Evolutionary conservation across 2,797 vertebrate genomes (phyloP).

Genomic region (Balearica regulorum): DNA sequence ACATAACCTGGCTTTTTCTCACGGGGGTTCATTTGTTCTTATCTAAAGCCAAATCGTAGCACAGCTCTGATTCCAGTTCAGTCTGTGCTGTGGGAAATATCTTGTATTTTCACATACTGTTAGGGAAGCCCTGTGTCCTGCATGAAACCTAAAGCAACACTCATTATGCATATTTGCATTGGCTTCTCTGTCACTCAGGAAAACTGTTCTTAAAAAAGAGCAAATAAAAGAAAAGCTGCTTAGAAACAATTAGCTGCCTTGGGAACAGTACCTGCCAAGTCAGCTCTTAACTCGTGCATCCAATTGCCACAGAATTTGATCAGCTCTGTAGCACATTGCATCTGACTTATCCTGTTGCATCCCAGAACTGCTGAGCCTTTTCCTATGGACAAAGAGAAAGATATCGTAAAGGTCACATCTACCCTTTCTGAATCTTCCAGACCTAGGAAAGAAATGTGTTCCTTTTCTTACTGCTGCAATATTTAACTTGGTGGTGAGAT

Average conservation of each 20-base stretch:
- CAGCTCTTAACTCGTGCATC: background rate
- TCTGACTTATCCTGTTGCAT: background rate
- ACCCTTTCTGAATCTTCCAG: background rate
- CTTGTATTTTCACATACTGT: background rate
- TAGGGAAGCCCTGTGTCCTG: background rate
- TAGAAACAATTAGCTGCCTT: background rate
- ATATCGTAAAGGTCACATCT: background rate
- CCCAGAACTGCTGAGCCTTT: constrained; percentile 19
- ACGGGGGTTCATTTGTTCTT: background rate
- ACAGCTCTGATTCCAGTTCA: background rate
- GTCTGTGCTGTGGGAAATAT: constrained; percentile 11
- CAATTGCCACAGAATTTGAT: background rate
- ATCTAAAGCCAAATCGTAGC: background rate
- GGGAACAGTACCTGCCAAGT: constrained; percentile 32
- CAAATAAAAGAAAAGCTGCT: background rate
- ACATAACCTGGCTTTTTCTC: background rate
- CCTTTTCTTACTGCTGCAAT: background rate
- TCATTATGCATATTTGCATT: constrained; percentile 43
- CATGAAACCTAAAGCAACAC: background rate
- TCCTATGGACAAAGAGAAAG: background rate
- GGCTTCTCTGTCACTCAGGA: constrained; percentile 41
- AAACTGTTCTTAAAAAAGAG: background rate
- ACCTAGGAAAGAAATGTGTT: background rate
- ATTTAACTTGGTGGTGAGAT: background rate
- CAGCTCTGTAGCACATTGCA: background rate